Evolutionary conservation across 2,113 vertebrate genomes (phyloP).

Genomic region (Scomber japonicus): DNA sequence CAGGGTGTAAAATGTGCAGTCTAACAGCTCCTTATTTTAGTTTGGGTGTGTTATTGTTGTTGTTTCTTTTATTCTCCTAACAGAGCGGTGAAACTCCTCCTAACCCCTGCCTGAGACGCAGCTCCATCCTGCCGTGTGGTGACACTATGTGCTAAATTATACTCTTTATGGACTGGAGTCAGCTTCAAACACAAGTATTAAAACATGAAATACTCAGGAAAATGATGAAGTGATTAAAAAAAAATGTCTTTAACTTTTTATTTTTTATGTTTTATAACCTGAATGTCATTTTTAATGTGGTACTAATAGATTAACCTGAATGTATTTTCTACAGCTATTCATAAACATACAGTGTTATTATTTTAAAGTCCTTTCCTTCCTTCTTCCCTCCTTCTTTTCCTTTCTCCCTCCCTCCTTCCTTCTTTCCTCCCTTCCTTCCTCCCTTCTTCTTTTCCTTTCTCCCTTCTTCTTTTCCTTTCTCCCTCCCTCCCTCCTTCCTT

Average conservation of each 20-base stretch:
- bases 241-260: not conserved
- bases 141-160: not conserved
- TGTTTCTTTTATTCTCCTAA: not conserved
- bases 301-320: not conserved
- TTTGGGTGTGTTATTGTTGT: conserved; percentile 46
- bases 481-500: too few species aligned
- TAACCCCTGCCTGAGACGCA: conserved; percentile 20
- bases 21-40: not conserved
- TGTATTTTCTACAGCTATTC: not conserved
- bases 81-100: conserved; percentile 59
- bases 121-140: not conserved
- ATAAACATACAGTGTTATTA: too few species aligned
- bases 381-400: too few species aligned
- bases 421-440: too few species aligned
- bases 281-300: not conserved
- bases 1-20: not conserved
- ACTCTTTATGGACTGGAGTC: not conserved
- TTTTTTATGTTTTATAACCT: not conserved
- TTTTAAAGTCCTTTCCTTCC: too few species aligned
- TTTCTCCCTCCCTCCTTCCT: too few species aligned
- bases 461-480: too few species aligned
- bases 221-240: conserved; percentile 16
- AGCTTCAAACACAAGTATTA: conserved; percentile 4
- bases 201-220: not conserved
- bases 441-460: too few species aligned